Conservation (phyloP, 2,888 invertebrate genomes). For the Morpho deidamia region DNA sequence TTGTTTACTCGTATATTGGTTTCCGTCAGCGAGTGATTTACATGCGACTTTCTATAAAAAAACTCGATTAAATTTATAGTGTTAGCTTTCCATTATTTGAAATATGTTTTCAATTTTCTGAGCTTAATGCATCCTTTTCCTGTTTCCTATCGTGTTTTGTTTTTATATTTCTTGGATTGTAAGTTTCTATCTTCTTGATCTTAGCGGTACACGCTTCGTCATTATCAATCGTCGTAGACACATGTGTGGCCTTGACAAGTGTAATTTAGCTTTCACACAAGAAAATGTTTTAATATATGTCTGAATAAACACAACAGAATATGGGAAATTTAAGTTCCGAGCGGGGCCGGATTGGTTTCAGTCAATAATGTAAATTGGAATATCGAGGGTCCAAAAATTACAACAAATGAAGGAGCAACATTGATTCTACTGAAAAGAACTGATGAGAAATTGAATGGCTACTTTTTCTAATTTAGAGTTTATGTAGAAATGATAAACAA, state of each 20-base stretch:
- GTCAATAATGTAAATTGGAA: too few species aligned
- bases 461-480: too few species aligned
- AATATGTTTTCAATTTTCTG: slow-evolving; percentile 14
- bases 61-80: slow-evolving; percentile 5
- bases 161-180: not conserved
- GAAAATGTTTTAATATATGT: too few species aligned
- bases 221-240: not conserved
- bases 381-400: too few species aligned
- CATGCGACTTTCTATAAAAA: slow-evolving; percentile 6
- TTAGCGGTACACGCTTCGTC: not conserved
- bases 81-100: not conserved
- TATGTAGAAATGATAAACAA: too few species aligned
- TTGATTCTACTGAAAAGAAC: too few species aligned
- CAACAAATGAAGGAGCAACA: too few species aligned
- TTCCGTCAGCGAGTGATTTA: slow-evolving; percentile 8
- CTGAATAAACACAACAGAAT: too few species aligned
- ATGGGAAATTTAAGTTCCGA: too few species aligned
- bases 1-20: slow-evolving; percentile 8
- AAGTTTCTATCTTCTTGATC: not conserved
- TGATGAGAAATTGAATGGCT: too few species aligned
- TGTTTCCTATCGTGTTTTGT: not conserved
- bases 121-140: not conserved
- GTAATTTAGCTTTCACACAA: not conserved
- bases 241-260: not conserved
- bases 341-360: too few species aligned